Base-by-base conservation (phyloP, 2,888 invertebrate species). In the Acanthopleura granulata region DNA sequence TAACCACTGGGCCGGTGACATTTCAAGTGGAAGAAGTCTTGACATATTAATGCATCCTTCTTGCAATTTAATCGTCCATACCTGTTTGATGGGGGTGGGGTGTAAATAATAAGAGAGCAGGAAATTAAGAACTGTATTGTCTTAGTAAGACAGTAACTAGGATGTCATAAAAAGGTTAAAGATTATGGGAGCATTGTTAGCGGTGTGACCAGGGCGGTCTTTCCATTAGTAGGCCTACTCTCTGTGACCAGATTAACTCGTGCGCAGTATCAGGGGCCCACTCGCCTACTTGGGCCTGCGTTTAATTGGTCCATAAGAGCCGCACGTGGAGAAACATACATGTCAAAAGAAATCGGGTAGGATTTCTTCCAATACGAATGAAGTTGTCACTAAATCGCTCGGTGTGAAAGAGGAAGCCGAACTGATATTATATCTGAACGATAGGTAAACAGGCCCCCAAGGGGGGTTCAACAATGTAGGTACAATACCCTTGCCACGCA, bases 271-370 rank as follows among this genome's bases (percentile, higher is more conserved):
- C 66, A 3, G 6, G 22, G 15, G 22, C 66, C 25, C 66, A 18
- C 15, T 27, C 12, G 66, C 22, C 14, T 66, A 25, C 27, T 22
- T 25, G 22, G 22, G 15, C 66, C 66, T 16, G 22, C 25, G 27
- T 27, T 22, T 27, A 22, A 66, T 27, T 66, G 66, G 27, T 27
- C 29, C 16, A 14, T 27, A 22, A 15, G 40, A 27, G 16, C 66
- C 22, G 22, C 66, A 66, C 66, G 66, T 66, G 66, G 22, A 27
- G 27, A 27, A 27, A 66, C 66, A 66, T 27, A 27, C 29, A 18
- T 15, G 25, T 66, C 29, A 22, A 66, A 66, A 66, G 66, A 66
- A 27, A 66, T 66, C 66, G 66, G 66, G 3, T 66, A 27, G 66
- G 25, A 66, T 66, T 66, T 66, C 66, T 22, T 27, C 66, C 25